phyloP scores from a whole-genome alignment of 2,797 vertebrate genomes.

The Microctenopoma lineatum region DNA sequence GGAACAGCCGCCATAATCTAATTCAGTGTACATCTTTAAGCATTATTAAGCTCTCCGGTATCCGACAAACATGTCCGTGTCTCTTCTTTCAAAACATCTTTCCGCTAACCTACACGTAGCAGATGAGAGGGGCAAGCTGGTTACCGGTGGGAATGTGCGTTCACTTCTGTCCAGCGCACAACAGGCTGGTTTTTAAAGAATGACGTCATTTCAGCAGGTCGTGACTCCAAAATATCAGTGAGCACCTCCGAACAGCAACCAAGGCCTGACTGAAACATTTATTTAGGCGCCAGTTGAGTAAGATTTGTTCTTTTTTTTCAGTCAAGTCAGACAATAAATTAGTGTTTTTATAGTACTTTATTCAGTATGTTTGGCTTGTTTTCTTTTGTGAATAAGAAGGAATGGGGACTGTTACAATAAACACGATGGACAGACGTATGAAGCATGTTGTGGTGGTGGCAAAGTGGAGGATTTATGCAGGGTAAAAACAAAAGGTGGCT shows the following conservation, averaged over 20 bases:
- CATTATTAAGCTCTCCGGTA: slow-evolving; percentile 35
- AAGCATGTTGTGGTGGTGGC: too few species aligned
- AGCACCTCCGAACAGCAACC: background rate
- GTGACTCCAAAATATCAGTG: slow-evolving; percentile 17
- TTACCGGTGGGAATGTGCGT: slow-evolving; percentile 45
- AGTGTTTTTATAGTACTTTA: too few species aligned
- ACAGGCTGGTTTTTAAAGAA: slow-evolving; percentile 10
- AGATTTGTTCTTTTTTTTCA: too few species aligned
- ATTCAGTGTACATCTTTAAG: slow-evolving; percentile 56
- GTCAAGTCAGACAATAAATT: too few species aligned
- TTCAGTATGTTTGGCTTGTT: too few species aligned
- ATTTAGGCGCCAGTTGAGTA: background rate
- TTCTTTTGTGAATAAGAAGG: too few species aligned
- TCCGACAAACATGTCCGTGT: slow-evolving; percentile 61
- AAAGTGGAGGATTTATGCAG: too few species aligned
- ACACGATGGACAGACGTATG: too few species aligned
- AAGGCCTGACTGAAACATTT: background rate
- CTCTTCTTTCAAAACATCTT: slow-evolving; percentile 26
- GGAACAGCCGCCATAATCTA: slow-evolving; percentile 60
- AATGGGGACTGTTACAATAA: too few species aligned
- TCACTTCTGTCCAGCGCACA: slow-evolving; percentile 36
- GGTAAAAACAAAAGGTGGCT: too few species aligned
- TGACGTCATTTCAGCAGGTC: slow-evolving; percentile 22
- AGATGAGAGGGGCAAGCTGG: slow-evolving; percentile 41
- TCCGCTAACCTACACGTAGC: slow-evolving; percentile 27